Percentiles rank a stretch among this genome's conserved stretches.
phyloP scores from a whole-genome alignment of 2,113 vertebrate species.

The Myanophis thanlyinensis region DNA sequence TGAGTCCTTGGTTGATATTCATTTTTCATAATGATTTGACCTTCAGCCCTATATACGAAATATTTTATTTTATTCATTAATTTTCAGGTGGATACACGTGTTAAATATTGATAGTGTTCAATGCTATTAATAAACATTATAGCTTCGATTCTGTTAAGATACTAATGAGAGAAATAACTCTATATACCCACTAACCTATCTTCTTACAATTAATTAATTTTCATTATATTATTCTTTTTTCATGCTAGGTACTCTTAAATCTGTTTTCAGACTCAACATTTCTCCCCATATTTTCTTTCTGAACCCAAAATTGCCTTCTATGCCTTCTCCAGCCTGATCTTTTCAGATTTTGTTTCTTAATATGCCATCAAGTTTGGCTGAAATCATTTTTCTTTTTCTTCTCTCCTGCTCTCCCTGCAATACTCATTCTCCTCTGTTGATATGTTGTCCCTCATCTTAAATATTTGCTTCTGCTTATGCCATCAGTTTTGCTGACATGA shows the following conservation, averaged over 20 bases:
- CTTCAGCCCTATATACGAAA: background rate
- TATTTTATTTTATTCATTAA: conserved; percentile 55
- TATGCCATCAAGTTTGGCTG: background rate
- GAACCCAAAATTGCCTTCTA: background rate
- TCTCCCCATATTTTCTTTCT: background rate
- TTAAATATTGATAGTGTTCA: conserved; percentile 47
- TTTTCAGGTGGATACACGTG: conserved; percentile 14
- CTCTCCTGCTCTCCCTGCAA: background rate
- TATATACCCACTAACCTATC: background rate
- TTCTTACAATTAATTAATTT: background rate
- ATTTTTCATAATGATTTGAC: conserved; percentile 34
- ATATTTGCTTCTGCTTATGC: too few relatives aligned
- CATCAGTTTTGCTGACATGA: background rate
- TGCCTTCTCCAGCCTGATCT: background rate
- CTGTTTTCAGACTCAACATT: background rate
- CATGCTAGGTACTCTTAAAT: background rate
- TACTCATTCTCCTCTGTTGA: background rate
- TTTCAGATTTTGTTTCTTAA: background rate
- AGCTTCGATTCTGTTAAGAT: background rate
- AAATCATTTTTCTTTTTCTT: background rate
- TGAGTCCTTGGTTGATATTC: conserved; percentile 2
- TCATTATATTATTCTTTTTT: conserved; percentile 1
- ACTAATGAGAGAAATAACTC: background rate
- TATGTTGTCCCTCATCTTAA: background rate
- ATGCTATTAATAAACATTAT: background rate